phyloP scores from a whole-genome alignment of 2,113 vertebrate genomes.

The Marcusenius ussheri region DNA sequence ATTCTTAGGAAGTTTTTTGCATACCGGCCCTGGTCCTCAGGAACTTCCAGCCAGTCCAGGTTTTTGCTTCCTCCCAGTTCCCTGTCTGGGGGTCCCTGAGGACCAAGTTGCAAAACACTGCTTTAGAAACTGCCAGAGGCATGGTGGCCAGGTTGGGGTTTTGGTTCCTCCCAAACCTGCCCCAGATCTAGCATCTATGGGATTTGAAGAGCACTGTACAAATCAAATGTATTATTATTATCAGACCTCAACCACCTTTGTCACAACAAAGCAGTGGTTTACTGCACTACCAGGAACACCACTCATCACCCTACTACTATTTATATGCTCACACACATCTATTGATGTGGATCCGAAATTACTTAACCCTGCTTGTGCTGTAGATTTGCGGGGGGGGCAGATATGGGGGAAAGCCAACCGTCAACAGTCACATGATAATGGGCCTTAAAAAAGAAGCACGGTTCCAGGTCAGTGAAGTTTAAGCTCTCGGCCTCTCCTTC shows the following conservation, averaged over 20 bases:
- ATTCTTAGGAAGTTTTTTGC: too few species aligned
- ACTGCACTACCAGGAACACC: not conserved
- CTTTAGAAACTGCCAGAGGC: not conserved
- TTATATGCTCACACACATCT: not conserved
- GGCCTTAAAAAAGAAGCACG: not conserved
- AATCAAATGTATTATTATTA: not conserved
- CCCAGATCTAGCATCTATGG: not conserved
- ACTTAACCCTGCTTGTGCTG: not conserved
- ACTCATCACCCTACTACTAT: not conserved
- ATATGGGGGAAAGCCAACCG: not conserved
- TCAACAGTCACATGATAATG: not conserved
- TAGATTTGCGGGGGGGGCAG: not conserved
- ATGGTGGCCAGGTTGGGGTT: not conserved
- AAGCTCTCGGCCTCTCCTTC: not conserved
- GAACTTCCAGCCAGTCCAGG: not conserved
- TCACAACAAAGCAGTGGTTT: not conserved
- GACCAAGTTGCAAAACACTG: not conserved
- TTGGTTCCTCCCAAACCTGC: not conserved
- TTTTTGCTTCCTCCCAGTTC: not conserved
- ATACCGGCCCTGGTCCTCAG: not conserved
- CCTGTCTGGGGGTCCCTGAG: not conserved
- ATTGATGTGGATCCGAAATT: not conserved
- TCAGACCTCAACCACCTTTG: not conserved
- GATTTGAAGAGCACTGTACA: not conserved
- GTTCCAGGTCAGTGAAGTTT: not conserved